phyloP scores from a whole-genome alignment of 2,797 vertebrate genomes.

The Neoniphon sammara region DNA sequence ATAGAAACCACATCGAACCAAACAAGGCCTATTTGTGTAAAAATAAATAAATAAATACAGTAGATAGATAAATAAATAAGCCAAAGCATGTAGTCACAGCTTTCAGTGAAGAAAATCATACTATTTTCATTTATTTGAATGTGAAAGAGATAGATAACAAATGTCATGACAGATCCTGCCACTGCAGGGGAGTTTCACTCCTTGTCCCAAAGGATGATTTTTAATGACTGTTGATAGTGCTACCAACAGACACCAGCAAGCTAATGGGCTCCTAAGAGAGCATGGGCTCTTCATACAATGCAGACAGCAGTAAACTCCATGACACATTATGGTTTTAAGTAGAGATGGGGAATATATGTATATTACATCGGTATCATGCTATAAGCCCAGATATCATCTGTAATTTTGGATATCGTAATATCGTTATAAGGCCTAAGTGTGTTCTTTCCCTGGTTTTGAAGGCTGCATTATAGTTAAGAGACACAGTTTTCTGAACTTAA shows the following conservation, averaged over 20 bases:
- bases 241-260: slow-evolving; percentile 16
- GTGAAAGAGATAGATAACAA: background rate
- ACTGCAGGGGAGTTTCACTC: slow-evolving; percentile 1
- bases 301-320: background rate
- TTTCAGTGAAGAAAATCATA: background rate
- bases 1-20: background rate
- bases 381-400: too few relatives aligned
- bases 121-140: background rate
- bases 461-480: too few relatives aligned
- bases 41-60: background rate
- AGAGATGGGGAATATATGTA: too few relatives aligned
- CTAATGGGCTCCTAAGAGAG: slow-evolving; percentile 50
- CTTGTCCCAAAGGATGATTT: slow-evolving; percentile 26
- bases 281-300: slow-evolving; percentile 16
- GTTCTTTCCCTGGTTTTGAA: too few relatives aligned
- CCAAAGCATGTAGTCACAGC: too few relatives aligned
- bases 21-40: background rate
- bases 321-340: background rate
- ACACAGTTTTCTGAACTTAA: too few relatives aligned
- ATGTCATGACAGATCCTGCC: background rate
- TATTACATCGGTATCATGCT: too few relatives aligned
- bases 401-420: too few relatives aligned
- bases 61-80: too few relatives aligned
- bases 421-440: too few relatives aligned
- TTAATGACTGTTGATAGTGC: slow-evolving; percentile 28